phyloP scores from a whole-genome alignment of 1,140 invertebrate genomes.

The Drosophila ogumai region DNA sequence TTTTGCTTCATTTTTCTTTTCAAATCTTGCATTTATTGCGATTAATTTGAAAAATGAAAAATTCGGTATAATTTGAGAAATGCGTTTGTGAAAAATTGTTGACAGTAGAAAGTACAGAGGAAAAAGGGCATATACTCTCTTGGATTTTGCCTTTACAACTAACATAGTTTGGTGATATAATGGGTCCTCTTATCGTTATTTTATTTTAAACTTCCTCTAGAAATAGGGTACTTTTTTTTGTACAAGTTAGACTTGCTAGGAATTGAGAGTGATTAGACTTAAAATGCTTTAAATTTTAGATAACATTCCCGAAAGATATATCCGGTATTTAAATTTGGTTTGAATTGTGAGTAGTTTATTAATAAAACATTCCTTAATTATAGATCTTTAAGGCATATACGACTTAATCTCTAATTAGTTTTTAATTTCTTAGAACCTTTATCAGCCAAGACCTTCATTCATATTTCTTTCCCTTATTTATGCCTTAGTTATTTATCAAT shows the following conservation, averaged over 20 bases:
- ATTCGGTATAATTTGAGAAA: conserved; percentile 19
- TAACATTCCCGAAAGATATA: neutral
- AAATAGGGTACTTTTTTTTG: neutral
- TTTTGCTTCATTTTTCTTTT: conserved; percentile 30
- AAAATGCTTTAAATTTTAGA: conserved; percentile 2
- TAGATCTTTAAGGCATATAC: no score
- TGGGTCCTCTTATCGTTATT: conserved; percentile 4
- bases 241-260: neutral
- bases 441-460: neutral
- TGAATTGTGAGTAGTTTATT: neutral
- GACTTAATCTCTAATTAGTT: neutral
- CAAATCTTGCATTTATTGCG: conserved; percentile 41
- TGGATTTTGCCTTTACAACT: no score
- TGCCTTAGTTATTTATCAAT: neutral
- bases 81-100: conserved; percentile 20
- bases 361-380: neutral
- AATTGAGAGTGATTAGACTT: neutral
- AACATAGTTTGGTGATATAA: conserved; percentile 22
- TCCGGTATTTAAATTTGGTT: neutral
- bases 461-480: neutral
- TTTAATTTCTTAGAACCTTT: neutral
- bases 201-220: conserved; percentile 15
- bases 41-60: conserved; percentile 43
- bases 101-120: conserved; percentile 9
- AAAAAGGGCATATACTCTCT: neutral